Evolutionary conservation across 2,888 invertebrate species (phyloP).

Genomic region (Scaptomyza caliginosa): DNA sequence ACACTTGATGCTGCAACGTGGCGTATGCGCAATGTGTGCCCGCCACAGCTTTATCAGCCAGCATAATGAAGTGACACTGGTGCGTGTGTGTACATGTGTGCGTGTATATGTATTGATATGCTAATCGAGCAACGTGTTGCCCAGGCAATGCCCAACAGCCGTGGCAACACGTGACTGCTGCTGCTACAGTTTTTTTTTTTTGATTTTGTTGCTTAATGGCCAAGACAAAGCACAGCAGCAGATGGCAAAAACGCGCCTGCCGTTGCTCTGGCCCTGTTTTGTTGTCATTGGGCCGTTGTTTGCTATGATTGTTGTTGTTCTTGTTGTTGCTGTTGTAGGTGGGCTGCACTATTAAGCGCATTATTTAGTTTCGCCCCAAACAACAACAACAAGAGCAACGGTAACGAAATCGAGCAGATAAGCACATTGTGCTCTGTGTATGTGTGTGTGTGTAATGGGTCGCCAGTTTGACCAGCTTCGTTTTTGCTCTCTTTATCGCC

Average conservation of each 20-base stretch:
- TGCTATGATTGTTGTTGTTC: slow-evolving; percentile 13
- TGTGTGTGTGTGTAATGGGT: slow-evolving; percentile 52
- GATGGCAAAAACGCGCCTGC: slow-evolving; percentile 62
- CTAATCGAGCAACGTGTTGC: slow-evolving; percentile 75
- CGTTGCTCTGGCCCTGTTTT: slow-evolving; percentile 9
- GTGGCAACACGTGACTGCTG: slow-evolving; percentile 58
- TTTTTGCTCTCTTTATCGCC: slow-evolving; percentile 29
- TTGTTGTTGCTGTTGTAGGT: slow-evolving; percentile 28
- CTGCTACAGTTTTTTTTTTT: slow-evolving; percentile 6
- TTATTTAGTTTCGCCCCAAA: slow-evolving; percentile 64
- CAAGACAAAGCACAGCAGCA: slow-evolving; percentile 68
- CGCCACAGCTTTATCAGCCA: slow-evolving; percentile 57
- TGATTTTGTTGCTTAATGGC: slow-evolving; percentile 59
- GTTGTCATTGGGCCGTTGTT: slow-evolving; percentile 21
- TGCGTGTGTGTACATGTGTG: slow-evolving; percentile 14
- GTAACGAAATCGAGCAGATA: slow-evolving; percentile 60
- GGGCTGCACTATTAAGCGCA: slow-evolving; percentile 77
- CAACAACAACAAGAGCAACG: slow-evolving; percentile 26
- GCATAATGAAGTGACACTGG: slow-evolving; percentile 75
- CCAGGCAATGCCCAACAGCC: slow-evolving; percentile 39
- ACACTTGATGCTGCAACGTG: slow-evolving; percentile 59
- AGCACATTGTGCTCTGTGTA: slow-evolving; percentile 61
- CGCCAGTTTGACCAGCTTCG: slow-evolving; percentile 60
- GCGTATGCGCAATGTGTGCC: slow-evolving; percentile 68
- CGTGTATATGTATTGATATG: slow-evolving; percentile 74